A percentile compares a stretch with the other conserved stretches of the same genome.
phyloP scores from a whole-genome alignment of 2,888 invertebrate species.

The Poecilobothrus nobilitatus region DNA sequence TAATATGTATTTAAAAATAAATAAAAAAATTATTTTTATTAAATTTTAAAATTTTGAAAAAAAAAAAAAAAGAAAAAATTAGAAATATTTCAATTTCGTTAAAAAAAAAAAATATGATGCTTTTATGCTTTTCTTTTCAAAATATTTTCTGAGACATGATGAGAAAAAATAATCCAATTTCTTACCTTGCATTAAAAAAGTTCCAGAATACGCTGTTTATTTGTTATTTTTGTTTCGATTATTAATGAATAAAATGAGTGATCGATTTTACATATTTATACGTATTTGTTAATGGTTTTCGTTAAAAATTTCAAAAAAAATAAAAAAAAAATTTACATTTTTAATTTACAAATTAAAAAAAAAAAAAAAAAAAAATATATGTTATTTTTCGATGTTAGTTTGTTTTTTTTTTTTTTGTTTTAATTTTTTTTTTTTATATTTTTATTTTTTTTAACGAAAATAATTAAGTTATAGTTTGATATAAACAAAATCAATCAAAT shows the following conservation, averaged over 20 bases:
- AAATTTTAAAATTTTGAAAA: conserved; percentile 5
- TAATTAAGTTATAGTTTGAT: background rate
- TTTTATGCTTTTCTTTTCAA: too few species aligned
- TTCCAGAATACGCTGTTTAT: conserved; percentile 92
- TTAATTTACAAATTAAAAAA: too few species aligned
- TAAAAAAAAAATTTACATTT: too few species aligned
- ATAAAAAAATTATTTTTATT: background rate
- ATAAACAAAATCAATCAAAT: background rate
- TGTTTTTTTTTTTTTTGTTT: background rate
- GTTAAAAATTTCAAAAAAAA: too few species aligned
- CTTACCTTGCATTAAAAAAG: conserved; percentile 99
- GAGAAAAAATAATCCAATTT: conserved; percentile 33
- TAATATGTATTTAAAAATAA: too few species aligned
- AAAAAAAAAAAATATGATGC: background rate
- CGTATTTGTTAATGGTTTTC: too few species aligned
- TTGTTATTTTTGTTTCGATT: conserved; percentile 23
- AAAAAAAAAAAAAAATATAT: background rate
- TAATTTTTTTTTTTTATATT: background rate
- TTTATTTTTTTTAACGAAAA: background rate
- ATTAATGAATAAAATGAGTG: too few species aligned
- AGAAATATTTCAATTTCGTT: background rate
- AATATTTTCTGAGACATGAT: conserved; percentile 27
- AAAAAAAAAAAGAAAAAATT: background rate
- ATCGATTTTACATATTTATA: too few species aligned
- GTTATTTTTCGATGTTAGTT: background rate